These are phyloP conservation scores for Apostichopus leukothele DNA, from an alignment of 53 echinoderm and acorn worm genomes.

Conservation along the genomic window DNA sequence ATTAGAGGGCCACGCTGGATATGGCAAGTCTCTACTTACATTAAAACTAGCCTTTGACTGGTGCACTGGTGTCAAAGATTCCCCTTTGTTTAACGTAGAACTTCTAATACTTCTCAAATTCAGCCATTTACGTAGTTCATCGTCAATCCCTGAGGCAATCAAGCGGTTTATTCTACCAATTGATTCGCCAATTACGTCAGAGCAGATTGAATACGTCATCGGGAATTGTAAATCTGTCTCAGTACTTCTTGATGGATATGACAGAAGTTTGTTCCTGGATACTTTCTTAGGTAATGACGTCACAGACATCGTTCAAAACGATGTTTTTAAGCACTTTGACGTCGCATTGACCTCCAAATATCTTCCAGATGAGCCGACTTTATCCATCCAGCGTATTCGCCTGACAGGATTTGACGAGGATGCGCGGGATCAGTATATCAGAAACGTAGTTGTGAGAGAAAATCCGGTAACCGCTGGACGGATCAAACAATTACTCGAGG, in stretches of 20 bases:
- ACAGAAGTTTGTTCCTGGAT: background rate
- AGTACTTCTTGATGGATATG: constrained; percentile 28
- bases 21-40: constrained; percentile 4
- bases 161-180: constrained; percentile 3
- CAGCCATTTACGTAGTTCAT: background rate
- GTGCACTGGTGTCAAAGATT: background rate
- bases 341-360: background rate
- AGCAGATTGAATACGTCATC: background rate
- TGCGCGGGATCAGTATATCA: background rate
- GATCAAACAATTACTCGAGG: background rate
- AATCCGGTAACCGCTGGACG: background rate
- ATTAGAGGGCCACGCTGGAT: constrained; percentile 11
- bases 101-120: constrained; percentile 7
- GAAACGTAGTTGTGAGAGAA: background rate
- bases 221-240: background rate
- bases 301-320: background rate
- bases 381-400: background rate
- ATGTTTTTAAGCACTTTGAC: background rate
- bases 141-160: background rate
- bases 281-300: background rate
- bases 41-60: constrained; percentile 1
- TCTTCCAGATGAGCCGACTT: background rate
- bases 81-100: background rate
- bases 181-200: background rate
- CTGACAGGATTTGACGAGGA: constrained; percentile 6